Percentiles rank a stretch among this genome's conserved stretches.
Conservation (phyloP, 2,113 vertebrate species). For the Thalassarche chlororhynchos region DNA sequence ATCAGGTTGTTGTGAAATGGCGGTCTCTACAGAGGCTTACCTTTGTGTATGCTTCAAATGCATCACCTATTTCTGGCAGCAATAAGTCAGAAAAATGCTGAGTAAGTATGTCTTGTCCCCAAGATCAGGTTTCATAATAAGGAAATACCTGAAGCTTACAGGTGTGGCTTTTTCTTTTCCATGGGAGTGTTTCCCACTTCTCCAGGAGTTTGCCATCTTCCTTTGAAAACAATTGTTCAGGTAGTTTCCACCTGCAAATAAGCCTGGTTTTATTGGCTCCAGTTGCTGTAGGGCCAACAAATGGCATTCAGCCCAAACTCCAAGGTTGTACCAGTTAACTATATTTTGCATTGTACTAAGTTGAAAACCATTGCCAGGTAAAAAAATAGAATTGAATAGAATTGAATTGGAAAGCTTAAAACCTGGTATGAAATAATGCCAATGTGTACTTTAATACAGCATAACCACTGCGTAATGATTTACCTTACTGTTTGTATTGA, state of each 20-base stretch:
- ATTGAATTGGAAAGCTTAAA: neutral
- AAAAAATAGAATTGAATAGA: neutral
- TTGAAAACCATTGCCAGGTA: neutral
- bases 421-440: neutral
- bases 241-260: neutral
- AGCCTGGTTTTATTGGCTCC: neutral
- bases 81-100: neutral
- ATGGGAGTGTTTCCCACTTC: neutral
- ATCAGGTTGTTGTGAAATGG: neutral
- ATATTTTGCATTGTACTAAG: neutral
- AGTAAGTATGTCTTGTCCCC: neutral
- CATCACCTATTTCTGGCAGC: neutral
- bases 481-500: neutral
- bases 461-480: neutral
- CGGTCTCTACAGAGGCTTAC: neutral
- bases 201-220: neutral
- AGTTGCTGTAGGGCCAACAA: neutral
- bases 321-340: neutral
- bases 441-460: neutral
- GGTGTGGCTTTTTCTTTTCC: conserved; percentile 2
- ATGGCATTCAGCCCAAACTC: neutral
- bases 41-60: neutral
- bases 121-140: neutral
- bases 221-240: neutral
- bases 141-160: neutral